Evolutionary conservation across 2,888 invertebrate genomes (phyloP).

Genomic region (Silvanus unidentatus): DNA sequence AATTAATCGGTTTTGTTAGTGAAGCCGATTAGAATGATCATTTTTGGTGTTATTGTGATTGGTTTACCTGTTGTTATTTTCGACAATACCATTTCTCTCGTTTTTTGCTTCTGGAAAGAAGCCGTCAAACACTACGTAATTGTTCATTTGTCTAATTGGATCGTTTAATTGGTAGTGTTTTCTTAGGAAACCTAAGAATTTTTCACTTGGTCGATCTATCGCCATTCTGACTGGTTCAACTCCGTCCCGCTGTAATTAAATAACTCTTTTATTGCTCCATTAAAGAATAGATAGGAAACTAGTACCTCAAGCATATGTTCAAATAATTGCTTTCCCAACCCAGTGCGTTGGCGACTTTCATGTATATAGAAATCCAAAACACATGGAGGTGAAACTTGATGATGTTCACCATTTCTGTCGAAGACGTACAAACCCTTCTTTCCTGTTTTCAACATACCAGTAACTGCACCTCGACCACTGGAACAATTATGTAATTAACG

Average conservation of each 20-base stretch:
- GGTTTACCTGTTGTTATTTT: slow-evolving; percentile 13
- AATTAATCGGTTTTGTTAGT: slow-evolving; percentile 9
- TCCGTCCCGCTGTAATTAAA: slow-evolving; percentile 57
- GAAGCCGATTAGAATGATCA: not conserved
- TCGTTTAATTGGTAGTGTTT: slow-evolving; percentile 68
- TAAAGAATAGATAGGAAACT: no score
- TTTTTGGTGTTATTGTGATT: not conserved
- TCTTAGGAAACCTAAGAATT: slow-evolving; percentile 76
- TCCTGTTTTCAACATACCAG: slow-evolving; percentile 87
- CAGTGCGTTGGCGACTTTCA: slow-evolving; percentile 76
- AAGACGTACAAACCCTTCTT: slow-evolving; percentile 83
- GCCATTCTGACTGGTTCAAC: slow-evolving; percentile 70
- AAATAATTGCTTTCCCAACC: slow-evolving; percentile 78
- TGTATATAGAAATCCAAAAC: slow-evolving; percentile 91
- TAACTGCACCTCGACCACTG: slow-evolving; percentile 63
- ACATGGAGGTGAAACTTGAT: slow-evolving; percentile 77
- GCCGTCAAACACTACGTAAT: slow-evolving; percentile 79
- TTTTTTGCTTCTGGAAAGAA: slow-evolving; percentile 54
- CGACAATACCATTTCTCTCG: slow-evolving; percentile 3
- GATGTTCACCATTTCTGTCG: slow-evolving; percentile 63
- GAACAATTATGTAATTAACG: slow-evolving; percentile 26
- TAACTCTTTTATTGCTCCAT: no score
- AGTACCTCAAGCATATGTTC: slow-evolving; percentile 82
- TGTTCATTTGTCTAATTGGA: slow-evolving; percentile 77
- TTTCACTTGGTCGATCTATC: slow-evolving; percentile 88